Conservation (phyloP, 2,113 vertebrate genomes). For the Elaphurus davidianus region DNA sequence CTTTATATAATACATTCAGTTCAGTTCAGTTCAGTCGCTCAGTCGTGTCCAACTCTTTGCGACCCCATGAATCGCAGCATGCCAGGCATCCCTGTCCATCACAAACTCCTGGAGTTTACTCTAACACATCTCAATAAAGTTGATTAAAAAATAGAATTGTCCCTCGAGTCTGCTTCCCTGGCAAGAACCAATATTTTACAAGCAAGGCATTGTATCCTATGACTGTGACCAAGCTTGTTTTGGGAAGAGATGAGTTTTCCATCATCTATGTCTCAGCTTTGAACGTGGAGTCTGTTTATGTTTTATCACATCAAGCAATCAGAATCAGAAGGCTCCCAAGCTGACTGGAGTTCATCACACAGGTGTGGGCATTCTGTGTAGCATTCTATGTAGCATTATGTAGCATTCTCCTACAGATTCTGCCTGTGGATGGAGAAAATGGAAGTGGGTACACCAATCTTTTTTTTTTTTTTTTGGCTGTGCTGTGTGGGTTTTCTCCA, state of each 20-base stretch:
- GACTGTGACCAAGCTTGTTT: neutral
- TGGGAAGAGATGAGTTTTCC: neutral
- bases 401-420: neutral
- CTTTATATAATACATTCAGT: neutral
- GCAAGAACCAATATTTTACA: neutral
- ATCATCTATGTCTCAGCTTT: fast-evolving
- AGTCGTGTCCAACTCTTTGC: no score
- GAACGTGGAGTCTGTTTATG: neutral
- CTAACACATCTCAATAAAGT: neutral
- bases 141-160: neutral
- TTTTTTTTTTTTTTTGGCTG: neutral
- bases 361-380: neutral
- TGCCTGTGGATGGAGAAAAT: neutral
- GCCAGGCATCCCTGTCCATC: no score
- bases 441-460: neutral
- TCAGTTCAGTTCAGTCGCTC: no score
- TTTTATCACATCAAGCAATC: neutral
- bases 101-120: no score
- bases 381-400: neutral
- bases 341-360: no score
- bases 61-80: no score
- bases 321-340: neutral
- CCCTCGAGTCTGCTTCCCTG: neutral
- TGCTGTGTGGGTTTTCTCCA: neutral
- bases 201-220: neutral